Evolutionary conservation across 2,113 vertebrate genomes (phyloP).

Genomic region (Lophochroa leadbeateri): DNA sequence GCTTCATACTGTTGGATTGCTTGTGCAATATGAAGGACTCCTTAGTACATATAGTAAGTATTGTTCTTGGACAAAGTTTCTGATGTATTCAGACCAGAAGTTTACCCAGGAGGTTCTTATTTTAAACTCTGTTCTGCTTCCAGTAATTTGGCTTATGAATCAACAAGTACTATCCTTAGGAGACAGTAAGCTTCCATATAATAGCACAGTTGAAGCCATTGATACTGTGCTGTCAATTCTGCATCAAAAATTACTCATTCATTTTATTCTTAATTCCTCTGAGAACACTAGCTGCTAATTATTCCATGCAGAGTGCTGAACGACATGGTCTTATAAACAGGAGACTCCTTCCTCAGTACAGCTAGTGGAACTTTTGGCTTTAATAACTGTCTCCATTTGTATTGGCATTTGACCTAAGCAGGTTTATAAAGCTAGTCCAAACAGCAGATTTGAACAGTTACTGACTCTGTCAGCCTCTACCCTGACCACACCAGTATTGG

Average conservation of each 20-base stretch:
- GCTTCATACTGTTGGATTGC: constrained; percentile 88
- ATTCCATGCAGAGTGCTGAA: neutral
- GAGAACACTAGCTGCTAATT: neutral
- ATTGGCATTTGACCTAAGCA: neutral
- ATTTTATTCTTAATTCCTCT: neutral
- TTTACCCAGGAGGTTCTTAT: neutral
- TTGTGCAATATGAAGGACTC: constrained; percentile 96
- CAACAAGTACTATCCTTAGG: neutral
- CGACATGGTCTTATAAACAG: neutral
- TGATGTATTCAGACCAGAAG: neutral
- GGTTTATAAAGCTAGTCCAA: neutral
- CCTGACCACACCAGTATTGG: neutral
- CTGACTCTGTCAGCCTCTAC: neutral
- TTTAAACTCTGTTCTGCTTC: neutral
- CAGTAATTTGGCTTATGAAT: neutral
- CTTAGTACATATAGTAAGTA: constrained; percentile 97
- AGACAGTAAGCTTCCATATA: neutral
- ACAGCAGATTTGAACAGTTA: neutral
- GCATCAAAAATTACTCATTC: neutral
- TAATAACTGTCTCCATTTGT: neutral
- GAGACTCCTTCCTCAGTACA: neutral
- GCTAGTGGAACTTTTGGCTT: neutral
- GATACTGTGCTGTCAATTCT: neutral
- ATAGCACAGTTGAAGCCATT: neutral
- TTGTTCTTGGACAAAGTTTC: neutral